Evolutionary conservation across 1,140 invertebrate species (phyloP).

Genomic region (Saccostrea echinata): DNA sequence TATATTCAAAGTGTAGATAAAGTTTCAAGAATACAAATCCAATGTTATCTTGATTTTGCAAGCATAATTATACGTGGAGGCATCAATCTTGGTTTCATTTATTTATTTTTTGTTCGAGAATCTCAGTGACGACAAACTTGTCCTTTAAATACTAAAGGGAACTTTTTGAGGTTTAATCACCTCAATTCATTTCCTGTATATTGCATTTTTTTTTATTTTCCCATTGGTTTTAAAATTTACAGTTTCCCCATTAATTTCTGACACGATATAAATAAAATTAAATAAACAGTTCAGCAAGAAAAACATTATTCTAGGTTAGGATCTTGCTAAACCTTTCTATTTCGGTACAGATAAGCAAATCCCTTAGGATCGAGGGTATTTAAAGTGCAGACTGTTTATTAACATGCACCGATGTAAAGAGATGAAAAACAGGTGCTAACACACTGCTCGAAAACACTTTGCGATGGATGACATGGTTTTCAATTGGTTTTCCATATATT

Average conservation of each 20-base stretch:
- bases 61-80: no score
- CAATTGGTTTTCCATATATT: background rate
- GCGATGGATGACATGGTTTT: background rate
- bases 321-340: background rate
- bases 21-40: no score
- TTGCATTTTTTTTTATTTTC: no score
- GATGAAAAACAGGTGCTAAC: constrained; percentile 2
- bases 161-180: no score
- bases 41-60: no score
- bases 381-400: constrained; percentile 10
- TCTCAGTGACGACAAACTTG: no score
- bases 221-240: no score
- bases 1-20: no score
- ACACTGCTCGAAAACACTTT: background rate
- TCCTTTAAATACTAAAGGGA: no score
- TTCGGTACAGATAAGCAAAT: background rate
- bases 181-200: no score
- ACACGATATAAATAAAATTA: constrained; percentile 3
- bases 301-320: background rate
- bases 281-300: background rate
- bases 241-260: background rate
- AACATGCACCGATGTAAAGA: background rate
- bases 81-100: no score
- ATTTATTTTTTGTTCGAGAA: no score
- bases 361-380: background rate